Base-by-base conservation (phyloP, 1,140 invertebrate genomes). In the Thrips palmi region DNA sequence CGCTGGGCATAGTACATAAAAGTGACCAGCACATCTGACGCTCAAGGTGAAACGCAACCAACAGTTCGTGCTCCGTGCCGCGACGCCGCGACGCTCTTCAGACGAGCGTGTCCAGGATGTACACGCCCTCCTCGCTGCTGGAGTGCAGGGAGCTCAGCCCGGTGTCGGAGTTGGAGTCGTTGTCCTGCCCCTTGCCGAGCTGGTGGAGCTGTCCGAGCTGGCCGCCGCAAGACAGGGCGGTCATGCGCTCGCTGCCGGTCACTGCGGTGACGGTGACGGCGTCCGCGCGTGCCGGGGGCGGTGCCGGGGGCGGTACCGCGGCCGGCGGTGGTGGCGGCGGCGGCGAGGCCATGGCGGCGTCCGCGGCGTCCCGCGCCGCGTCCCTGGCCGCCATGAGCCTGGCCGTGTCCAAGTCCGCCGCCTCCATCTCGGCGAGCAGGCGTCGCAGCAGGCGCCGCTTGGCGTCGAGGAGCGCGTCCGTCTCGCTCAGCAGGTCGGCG, bases 341-440 rank as follows among this genome's bases (percentile, higher is more conserved):
- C 24, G 7, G 7, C 24, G 24, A n/a, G n/a, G n/a, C n/a, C n/a
- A n/a, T n/a, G n/a, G n/a, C n/a, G n/a, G n/a, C n/a, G n/a, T n/a
- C n/a, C n/a, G n/a, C n/a, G n/a, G n/a, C n/a, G n/a, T n/a, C n/a
- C n/a, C n/a, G n/a, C n/a, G n/a, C n/a, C n/a, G n/a, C n/a, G n/a
- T 36, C 20, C 6, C 7, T 27, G n/a, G 18, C 34, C 33, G 25
- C 37, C 12, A 41, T 19, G 24, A 47, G 28, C 12, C 42, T 53
- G 35, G 57, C 55, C 21, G 52, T 63, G 47, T 74, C 68, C 33
- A 62, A 52, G 39, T 77, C 73, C 37, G 68, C 64, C 44, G 65
- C 60, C 22, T 70, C 64, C 34, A 80, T 55, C 45, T 80, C 72
- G 39, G 61, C 52, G 27, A 71, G 68, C 22, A 81, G 55, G 38